Base-by-base conservation (phyloP, 2,113 vertebrate genomes). In the Dipodomys stephensi region DNA sequence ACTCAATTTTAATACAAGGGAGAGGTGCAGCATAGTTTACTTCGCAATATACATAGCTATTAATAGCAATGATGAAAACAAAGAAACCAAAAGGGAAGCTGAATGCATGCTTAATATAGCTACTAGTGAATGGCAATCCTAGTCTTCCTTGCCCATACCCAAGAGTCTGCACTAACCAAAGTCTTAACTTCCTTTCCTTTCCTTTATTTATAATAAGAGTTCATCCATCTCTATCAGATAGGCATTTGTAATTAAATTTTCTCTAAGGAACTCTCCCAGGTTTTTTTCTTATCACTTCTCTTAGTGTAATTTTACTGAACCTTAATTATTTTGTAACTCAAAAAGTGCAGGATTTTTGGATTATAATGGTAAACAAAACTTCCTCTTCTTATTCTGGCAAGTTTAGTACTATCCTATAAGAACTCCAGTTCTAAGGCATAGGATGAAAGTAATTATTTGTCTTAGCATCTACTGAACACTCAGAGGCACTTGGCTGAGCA, bases 11-110 rank as follows among this genome's bases (percentile, higher is more conserved):
- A 91, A 91, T 65, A 72, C 27, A 32, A 96, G 57, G 68, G 57
- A 67, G 69, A 81, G 28, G 69, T 90, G 46, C 73, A 92, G 32
- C 53, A 83, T 79, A 83, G n/a, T 78, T n/a, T 49, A 79, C 68
- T 81, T 92, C 73, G 84, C 84, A 92, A 35, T 88, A 83, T 76
- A 67, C 39, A 69, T 19, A 23, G 32, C 78, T 90, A 90, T 84
- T 84, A 94, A 95, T 87, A 93, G 90, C 71, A 28, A 96, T 30
- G 27, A 81, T 73, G 35, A 88, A 67, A 85, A 88, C 94, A 62
- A 80, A 44, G 86, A 96, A 95, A 80, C 64, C 73, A 90, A 84
- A 92, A 87, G 39, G 64, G 57, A 95, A 96, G 68, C 49, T 53
- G 49, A 53, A 53, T 12, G 8, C 49, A 53, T 44, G 20, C n/a